Evolutionary conservation across 2,888 invertebrate species (phyloP), one percentile per base, ranked within the genome.

Genomic region (Tetrapedia diversipes): DNA sequence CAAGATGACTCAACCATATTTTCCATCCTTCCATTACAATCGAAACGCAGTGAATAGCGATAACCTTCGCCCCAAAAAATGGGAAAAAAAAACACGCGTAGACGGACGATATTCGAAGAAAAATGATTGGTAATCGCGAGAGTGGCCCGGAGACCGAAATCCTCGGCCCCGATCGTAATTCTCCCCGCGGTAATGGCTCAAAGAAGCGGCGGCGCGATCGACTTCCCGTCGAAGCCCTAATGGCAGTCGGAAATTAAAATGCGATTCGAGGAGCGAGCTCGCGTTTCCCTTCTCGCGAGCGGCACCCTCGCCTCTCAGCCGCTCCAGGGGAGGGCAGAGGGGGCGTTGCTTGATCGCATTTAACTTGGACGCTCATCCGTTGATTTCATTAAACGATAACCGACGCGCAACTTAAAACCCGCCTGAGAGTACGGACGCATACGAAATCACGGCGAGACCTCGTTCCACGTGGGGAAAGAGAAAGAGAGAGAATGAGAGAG

Each of bases 321-420:
- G 64, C 72, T 72, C 6, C 41, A 4, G 47, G 10, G n/a, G 51
- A 7, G 10, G n/a, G 3, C 16, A 14, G 37, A 53, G 61, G 60
- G 69, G 74, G 77, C 80, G 85, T 81, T 75, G 69, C 64, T 86
- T 86, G 87, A 87, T 88, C 87, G 86, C 86, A 86, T 88, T 90
- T 89, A 88, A 90, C 89, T 90, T 87, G 84, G 86, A 84, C 89
- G 87, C 87, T 87, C 88, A 88, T 89, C 88, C 89, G 88, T 90
- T 89, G 91, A 91, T 91, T 91, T 91, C 91, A 91, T 91, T 91
- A 91, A 88, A 83, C 89, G 89, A 91, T 89, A 90, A 84, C 86
- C 83, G 86, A 84, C 83, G 86, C 84, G 79, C 82, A 72, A 83
- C 80, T 85, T 87, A 83, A 81, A 79, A 85, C 68, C 80, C 49